phyloP scores from a whole-genome alignment of 1,140 invertebrate species.

The Riptortus pedestris region DNA sequence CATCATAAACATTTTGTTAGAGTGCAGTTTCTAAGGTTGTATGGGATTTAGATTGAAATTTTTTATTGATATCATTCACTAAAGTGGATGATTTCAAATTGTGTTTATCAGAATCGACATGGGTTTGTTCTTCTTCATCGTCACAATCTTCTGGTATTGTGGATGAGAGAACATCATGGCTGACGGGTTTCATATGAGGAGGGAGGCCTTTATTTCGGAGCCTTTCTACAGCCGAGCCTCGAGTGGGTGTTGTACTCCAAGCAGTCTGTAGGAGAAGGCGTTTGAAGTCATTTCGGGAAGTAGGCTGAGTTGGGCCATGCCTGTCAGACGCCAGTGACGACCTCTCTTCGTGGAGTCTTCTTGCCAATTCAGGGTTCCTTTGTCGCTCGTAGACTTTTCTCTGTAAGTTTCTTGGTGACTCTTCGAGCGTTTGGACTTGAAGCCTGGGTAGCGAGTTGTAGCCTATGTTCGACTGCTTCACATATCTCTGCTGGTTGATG shows the following conservation, averaged over 20 bases:
- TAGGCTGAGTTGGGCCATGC: slow-evolving; percentile 28
- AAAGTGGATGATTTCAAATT: slow-evolving; percentile 21
- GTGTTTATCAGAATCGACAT: neutral
- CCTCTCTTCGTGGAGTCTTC: slow-evolving; percentile 1
- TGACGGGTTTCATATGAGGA: slow-evolving; percentile 38
- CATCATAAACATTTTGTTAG: no score
- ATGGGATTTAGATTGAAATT: slow-evolving; percentile 24
- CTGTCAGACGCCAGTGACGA: slow-evolving; percentile 23
- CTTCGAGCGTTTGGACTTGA: slow-evolving; percentile 24
- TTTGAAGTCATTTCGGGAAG: slow-evolving; percentile 57
- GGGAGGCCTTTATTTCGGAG: slow-evolving; percentile 52
- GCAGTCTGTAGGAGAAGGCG: slow-evolving; percentile 53
- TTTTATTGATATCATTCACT: slow-evolving; percentile 29
- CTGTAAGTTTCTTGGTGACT: slow-evolving; percentile 25
- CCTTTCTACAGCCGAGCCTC: slow-evolving; percentile 71
- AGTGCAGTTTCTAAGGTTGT: slow-evolving; percentile 30
- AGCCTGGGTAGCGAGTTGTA: slow-evolving; percentile 23
- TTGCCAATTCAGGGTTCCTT: neutral
- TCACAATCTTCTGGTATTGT: slow-evolving; percentile 72
- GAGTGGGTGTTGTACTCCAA: slow-evolving; percentile 34
- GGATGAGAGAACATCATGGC: slow-evolving; percentile 63
- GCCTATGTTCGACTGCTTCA: neutral
- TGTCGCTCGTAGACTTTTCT: slow-evolving; percentile 22
- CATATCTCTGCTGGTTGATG: slow-evolving; percentile 16
- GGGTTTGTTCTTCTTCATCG: slow-evolving; percentile 47